Base-by-base conservation (phyloP, 2,797 vertebrate genomes). In the Silurus lanzhouensis region DNA sequence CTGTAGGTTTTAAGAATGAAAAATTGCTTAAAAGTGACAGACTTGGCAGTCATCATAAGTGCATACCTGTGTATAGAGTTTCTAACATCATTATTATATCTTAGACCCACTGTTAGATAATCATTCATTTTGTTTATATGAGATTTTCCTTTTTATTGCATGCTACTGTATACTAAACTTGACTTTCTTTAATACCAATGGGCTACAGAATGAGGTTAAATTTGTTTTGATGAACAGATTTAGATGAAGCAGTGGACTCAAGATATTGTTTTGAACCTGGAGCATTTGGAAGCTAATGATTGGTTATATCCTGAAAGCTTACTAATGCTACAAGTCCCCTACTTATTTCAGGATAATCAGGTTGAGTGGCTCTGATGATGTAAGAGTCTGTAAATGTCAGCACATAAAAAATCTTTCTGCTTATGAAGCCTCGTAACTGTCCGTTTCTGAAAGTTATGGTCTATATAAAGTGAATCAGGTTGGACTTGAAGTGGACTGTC, bases 221-320 rank as follows among this genome's bases (percentile, higher is more conserved):
- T 8, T 44, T 67, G n/a, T 79, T 6, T 55, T 77, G 31, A 57
- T 68, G 44, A 81, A 74, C 71, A 83, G 87, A 84, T 88, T 84
- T 87, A 86, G 70, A 78, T 83, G 38, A 13, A 19, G 25, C 25
- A 58, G 15, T 31, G 9, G 75, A 31, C 31, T 60, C 13, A 38
- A 17, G 55, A 77, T 13, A 78, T 78, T 61, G 76, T 19, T 27
- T 77, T 60, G 27, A 31, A 77, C 20, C 8, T 17, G 0, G 14
- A 25, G 15, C 25, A 10, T 27, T 76, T 57, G 17, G 15, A 76
- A 76, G 14, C 52, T 19, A 27, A 31, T 19, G 48, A 14, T 9
- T 75, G 48, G 48, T 48, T 14, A 4, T 75, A 75, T 75, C n/a
- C 20, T 38, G 55, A 38, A 77, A 60, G 20, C 27, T 58, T 20